Evolutionary conservation across 1,140 invertebrate species (phyloP).

Genomic region (Drosophila bifasciata): DNA sequence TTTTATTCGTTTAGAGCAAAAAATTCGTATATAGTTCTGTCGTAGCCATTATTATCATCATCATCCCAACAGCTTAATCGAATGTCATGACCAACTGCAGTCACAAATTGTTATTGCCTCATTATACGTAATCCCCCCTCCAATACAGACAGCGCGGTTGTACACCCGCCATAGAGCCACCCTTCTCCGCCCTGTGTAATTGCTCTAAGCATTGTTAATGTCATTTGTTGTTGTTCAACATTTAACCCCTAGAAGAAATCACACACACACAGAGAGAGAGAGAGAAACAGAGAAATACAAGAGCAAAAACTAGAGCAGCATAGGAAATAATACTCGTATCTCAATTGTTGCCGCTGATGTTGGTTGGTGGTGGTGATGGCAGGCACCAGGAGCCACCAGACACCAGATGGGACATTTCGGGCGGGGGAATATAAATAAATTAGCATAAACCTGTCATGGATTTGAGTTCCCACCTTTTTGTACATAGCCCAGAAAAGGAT

Average conservation of each 20-base stretch:
- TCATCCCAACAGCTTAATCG: constrained; percentile 59
- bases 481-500: constrained; percentile 28
- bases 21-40: no score
- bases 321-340: constrained; percentile 32
- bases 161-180: constrained; percentile 29
- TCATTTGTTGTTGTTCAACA: constrained; percentile 49
- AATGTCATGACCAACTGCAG: constrained; percentile 65
- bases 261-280: not conserved
- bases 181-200: constrained; percentile 43
- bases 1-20: no score
- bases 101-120: constrained; percentile 71
- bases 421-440: constrained; percentile 31
- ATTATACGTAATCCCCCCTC: constrained; percentile 66
- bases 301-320: constrained; percentile 39
- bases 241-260: constrained; percentile 36
- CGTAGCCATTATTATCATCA: constrained; percentile 13
- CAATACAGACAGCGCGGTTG: not conserved
- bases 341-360: constrained; percentile 39
- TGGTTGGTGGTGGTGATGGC: no score
- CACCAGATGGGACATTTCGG: constrained; percentile 5
- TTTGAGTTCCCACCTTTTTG: constrained; percentile 40
- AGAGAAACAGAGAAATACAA: not conserved
- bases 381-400: constrained; percentile 22
- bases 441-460: constrained; percentile 41
- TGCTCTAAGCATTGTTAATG: constrained; percentile 69